Evolutionary conservation across 2,797 vertebrate species (phyloP).

Genomic region (Acipenser oxyrinchus): DNA sequence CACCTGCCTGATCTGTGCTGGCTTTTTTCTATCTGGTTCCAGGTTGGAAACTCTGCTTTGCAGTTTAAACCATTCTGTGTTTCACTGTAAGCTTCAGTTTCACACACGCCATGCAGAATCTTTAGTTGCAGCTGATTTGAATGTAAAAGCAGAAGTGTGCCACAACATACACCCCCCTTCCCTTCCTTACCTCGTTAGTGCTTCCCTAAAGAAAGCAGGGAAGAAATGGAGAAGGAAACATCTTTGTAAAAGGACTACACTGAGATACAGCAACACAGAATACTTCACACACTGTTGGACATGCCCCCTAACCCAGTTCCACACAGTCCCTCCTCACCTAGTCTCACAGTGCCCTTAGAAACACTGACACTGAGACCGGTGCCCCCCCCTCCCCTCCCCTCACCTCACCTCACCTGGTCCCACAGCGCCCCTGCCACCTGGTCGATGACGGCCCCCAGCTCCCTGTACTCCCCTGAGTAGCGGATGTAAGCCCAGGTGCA

Average conservation of each 20-base stretch:
- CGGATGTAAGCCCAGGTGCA: conserved; percentile 98
- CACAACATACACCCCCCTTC: conserved; percentile 3
- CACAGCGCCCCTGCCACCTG: conserved; percentile 94
- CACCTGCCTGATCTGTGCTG: no score
- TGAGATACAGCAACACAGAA: no score
- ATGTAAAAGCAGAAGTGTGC: background rate
- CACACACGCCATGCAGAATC: no score
- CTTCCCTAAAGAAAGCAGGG: conserved; percentile 77
- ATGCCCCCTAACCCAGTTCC: no score
- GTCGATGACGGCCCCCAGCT: conserved; percentile 75
- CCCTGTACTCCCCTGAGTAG: conserved; percentile 94
- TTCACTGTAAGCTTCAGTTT: no score
- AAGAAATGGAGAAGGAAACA: conserved; percentile 24
- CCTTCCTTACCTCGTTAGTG: conserved; percentile 89
- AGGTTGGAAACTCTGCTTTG: no score
- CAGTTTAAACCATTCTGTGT: no score
- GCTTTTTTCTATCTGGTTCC: no score
- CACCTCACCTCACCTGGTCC: conserved; percentile 93
- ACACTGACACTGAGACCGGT: no score
- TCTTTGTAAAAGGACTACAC: background rate
- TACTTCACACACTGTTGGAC: no score
- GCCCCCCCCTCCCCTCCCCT: conserved; percentile 71
- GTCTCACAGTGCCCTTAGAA: conserved; percentile 67
- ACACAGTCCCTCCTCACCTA: conserved; percentile 68
- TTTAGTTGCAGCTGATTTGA: no score